Evolutionary conservation across 1,140 invertebrate genomes (phyloP), one percentile per base, ranked within the genome.

Genomic region (Anastrepha obliqua): DNA sequence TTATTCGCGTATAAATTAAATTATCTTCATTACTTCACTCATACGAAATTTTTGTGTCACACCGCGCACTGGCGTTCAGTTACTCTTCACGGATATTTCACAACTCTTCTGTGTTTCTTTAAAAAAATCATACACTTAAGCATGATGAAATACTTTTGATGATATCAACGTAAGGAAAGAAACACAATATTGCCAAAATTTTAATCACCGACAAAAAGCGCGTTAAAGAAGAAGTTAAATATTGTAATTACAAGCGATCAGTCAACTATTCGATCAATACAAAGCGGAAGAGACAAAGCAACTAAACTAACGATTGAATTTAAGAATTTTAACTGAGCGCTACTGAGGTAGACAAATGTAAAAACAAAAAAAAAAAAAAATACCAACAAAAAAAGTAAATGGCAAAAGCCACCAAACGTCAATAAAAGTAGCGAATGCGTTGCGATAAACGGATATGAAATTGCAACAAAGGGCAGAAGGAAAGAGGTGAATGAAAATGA

Each of bases 391-490:
- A 67, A 67, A 67, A 67, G 2, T 42, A 39, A 13, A 39, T 44
- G 67, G 44, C n/a, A 47, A 81, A 81, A 81, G 47, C 15, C 17
- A 4, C 47, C 74, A 55, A 51, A 81, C 74, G 74, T 29, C 74
- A 81, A 55, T 55, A 55, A 81, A 55, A 81, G 42, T 47, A 58
- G 51, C 74, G 47, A 81, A 51, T 9, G n/a, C 20, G 29, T 29
- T 67, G 47, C 44, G 47, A 55, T 20, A 81, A 81, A 81, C 74
- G 74, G 74, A 81, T 81, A 58, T n/a, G 74, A 58, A 81, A 81
- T 81, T 55, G 47, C 74, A 81, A 81, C 44, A 81, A 81, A 1
- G 20, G 8, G 11, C 6, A 55, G 11, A 2, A 55, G 51, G 51
- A 55, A 55, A 55, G 51, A 55, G 11, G 51, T 55, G 11, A 55